These are phyloP conservation scores for Hyperopisus bebe DNA, from an alignment of 2,113 vertebrate species.

Conservation along the genomic window DNA sequence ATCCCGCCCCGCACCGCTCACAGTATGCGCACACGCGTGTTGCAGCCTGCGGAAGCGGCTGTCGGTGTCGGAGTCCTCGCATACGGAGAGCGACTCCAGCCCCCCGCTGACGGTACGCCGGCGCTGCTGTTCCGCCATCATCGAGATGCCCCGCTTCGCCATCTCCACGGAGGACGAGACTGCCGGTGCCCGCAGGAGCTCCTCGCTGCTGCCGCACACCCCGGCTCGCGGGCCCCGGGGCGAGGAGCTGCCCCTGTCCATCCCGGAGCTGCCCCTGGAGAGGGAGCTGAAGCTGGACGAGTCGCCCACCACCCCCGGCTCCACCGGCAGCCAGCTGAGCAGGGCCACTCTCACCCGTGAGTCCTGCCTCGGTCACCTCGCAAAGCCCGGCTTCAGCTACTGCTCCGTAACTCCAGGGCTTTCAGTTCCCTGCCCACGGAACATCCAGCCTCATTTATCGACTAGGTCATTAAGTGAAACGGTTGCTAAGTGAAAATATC, in stretches of 20 bases:
- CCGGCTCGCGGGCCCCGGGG: conserved; percentile 50
- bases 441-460: neutral
- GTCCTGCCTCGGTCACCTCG: neutral
- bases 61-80: conserved; percentile 90
- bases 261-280: conserved; percentile 73
- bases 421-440: neutral
- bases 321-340: conserved; percentile 54
- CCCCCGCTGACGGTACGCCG: conserved; percentile 83
- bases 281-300: conserved; percentile 72
- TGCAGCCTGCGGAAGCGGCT: conserved; percentile 83
- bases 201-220: conserved; percentile 46
- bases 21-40: neutral
- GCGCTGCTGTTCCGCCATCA: conserved; percentile 80
- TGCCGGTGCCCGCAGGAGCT: conserved; percentile 46
- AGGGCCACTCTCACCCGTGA: conserved; percentile 60
- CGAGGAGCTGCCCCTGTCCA: conserved; percentile 69
- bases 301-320: conserved; percentile 56
- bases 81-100: conserved; percentile 95
- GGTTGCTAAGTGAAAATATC: neutral
- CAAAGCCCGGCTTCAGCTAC: neutral
- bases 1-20: neutral
- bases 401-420: neutral
- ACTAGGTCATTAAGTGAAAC: neutral
- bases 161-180: conserved; percentile 78
- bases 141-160: conserved; percentile 83